A percentile compares a stretch with the other conserved stretches of the same genome.
Conservation (phyloP, 1,140 invertebrate species). For the Drosophila mayri region DNA sequence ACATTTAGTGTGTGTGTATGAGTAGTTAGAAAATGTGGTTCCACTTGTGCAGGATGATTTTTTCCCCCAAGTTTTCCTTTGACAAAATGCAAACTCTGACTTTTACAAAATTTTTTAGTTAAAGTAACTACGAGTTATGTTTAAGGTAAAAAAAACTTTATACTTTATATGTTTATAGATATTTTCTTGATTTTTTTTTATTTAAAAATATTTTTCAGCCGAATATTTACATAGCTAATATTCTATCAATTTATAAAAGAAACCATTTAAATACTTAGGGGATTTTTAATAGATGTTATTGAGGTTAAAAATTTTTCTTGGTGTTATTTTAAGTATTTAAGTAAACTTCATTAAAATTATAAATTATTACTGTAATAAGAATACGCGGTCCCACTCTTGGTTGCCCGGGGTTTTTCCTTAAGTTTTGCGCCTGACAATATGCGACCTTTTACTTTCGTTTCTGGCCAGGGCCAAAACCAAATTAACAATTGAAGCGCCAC, state of each 20-base stretch:
- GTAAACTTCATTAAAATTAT: neutral
- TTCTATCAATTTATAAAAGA: no score
- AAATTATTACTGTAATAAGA: conserved; percentile 5
- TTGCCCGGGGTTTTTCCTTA: neutral
- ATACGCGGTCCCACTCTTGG: conserved; percentile 1
- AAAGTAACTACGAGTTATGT: neutral
- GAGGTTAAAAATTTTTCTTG: no score
- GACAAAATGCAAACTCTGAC: conserved; percentile 25
- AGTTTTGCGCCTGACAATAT: conserved; percentile 19
- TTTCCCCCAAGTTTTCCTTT: neutral
- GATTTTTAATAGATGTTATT: no score
- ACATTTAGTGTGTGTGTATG: conserved; percentile 1
- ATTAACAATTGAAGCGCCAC: conserved; percentile 40
- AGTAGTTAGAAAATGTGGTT: conserved; percentile 28
- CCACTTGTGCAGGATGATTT: neutral
- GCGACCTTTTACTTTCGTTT: conserved; percentile 24
- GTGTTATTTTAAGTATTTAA: neutral
- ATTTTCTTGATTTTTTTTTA: no score
- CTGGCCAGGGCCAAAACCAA: conserved; percentile 32
- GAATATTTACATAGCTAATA: no score
- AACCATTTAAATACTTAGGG: no score
- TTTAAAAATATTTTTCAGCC: no score
- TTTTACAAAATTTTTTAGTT: neutral
- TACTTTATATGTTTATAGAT: no score
- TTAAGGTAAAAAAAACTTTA: neutral